Base-by-base conservation (phyloP, 2,797 vertebrate species). In the Lepilemur septentrionalis region DNA sequence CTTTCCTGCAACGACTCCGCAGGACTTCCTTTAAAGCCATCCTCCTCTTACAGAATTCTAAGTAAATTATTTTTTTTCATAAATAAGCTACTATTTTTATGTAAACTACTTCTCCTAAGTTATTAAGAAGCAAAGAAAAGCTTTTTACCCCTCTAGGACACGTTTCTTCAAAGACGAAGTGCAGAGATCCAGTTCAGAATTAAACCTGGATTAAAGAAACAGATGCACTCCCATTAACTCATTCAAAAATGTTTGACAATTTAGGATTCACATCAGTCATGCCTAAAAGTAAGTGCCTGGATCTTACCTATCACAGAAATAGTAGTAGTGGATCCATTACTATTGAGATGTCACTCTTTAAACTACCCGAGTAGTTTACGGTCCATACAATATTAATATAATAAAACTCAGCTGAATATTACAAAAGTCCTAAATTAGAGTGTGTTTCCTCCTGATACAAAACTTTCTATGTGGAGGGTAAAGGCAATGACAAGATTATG, bases 31-130 rank as follows among this genome's bases (percentile, higher is more conserved):
- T 59, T 28, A 72, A 90, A 82, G 48, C 5, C 2, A 50, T 30
- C 20, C 10, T 28, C 75, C 9, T 83, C 14, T 63, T 97, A 93
- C 0, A 25, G 6, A 90, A 83, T 32, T 88, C 72, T 41, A 78
- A 94, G 91, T 67, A 94, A 96, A 97, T 72, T 57, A 73, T 32
- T 63, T 86, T 76, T 76, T 52, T 67, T 46, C 82, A 52, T 9
- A 18, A 78, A 17, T n/a, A 79, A 41, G 4, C 28, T 43, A 80
- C 35, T 57, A 72, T 28, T 65, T 55, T 63, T 50, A 63, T 63
- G n/a, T n/a, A 84, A 70, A 83, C 52, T 79, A 69, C 11, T 79
- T 73, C 38, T 78, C 69, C 38, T 48, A 69, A 75, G 65, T 81
- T 20, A 80, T 50, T 59, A 30, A 80, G 30, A 72, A 93, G 15